Percentiles rank a stretch among this genome's conserved stretches.
Evolutionary conservation across 2,113 vertebrate genomes (phyloP).

Genomic region (Gadus chalcogrammus): DNA sequence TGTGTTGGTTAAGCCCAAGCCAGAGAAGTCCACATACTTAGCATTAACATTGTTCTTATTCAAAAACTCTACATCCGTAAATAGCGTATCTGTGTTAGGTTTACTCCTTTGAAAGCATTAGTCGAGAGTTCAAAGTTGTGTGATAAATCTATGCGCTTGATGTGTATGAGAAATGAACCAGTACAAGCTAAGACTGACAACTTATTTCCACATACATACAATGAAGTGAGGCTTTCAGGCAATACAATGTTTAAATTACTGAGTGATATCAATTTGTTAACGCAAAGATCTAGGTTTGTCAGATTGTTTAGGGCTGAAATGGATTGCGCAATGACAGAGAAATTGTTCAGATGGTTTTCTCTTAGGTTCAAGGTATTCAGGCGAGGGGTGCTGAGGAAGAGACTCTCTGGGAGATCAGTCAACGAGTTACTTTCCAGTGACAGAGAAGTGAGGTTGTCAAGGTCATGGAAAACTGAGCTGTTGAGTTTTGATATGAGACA

Average conservation of each 20-base stretch:
- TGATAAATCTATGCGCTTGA: slow-evolving; percentile 71
- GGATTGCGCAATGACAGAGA: slow-evolving; percentile 55
- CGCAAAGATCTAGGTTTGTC: slow-evolving; percentile 64
- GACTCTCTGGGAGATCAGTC: slow-evolving; percentile 33
- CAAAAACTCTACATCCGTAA: slow-evolving; percentile 64
- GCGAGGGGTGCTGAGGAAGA: slow-evolving; percentile 50
- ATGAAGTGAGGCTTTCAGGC: slow-evolving; percentile 22
- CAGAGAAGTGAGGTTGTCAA: slow-evolving; percentile 62
- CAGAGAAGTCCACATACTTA: slow-evolving; percentile 70
- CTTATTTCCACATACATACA: slow-evolving; percentile 69
- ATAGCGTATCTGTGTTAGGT: slow-evolving; percentile 47
- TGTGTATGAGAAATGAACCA: slow-evolving; percentile 38
- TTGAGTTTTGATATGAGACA: slow-evolving; percentile 62
- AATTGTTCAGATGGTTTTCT: slow-evolving; percentile 58
- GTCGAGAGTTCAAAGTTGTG: slow-evolving; percentile 51
- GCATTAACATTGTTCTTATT: slow-evolving; percentile 50
- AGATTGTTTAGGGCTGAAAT: slow-evolving; percentile 60
- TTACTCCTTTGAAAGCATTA: slow-evolving; percentile 50
- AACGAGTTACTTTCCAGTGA: slow-evolving; percentile 60
- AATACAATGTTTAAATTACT: slow-evolving; percentile 57
- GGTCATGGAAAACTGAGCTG: slow-evolving; percentile 45
- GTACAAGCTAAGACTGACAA: slow-evolving; percentile 56
- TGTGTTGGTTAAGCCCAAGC: slow-evolving; percentile 38
- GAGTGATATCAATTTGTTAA: slow-evolving; percentile 66
- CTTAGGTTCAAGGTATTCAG: slow-evolving; percentile 55